Percentiles rank a stretch among this genome's conserved stretches.
These are phyloP conservation scores for Platypus cylindrus DNA, from an alignment of 2,888 invertebrate genomes.

Conservation along the genomic window DNA sequence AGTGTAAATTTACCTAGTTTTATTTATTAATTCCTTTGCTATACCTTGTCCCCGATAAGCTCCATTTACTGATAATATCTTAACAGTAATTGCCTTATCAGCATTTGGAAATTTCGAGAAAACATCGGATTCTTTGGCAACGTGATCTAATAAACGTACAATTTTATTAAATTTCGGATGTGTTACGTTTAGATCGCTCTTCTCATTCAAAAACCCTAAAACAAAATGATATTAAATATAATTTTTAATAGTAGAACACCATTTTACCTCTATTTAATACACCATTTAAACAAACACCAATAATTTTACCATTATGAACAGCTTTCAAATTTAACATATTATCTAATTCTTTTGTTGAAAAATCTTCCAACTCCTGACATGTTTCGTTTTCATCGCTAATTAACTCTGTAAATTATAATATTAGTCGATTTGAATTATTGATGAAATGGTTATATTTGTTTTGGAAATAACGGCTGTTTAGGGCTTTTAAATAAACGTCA, in stretches of 20 bases:
- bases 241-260: no score
- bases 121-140: constrained; percentile 44
- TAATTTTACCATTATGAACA: constrained; percentile 42
- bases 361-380: constrained; percentile 51
- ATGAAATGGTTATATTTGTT: no score
- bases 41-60: constrained; percentile 54
- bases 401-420: constrained; percentile 34
- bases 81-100: constrained; percentile 45
- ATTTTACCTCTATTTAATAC: constrained; percentile 18
- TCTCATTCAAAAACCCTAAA: constrained; percentile 9
- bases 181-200: constrained; percentile 5
- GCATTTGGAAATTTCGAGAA: constrained; percentile 45
- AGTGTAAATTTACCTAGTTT: constrained; percentile 43
- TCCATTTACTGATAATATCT: constrained; percentile 53
- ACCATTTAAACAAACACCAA: constrained; percentile 32
- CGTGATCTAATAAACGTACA: constrained; percentile 43
- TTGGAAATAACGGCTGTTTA: no score
- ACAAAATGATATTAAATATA: no score
- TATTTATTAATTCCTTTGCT: constrained; percentile 47
- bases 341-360: constrained; percentile 41
- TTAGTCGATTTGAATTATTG: no score
- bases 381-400: constrained; percentile 46
- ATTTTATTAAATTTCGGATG: constrained; percentile 55
- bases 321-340: constrained; percentile 53
- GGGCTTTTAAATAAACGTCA: no score